Evolutionary conservation across 2,797 vertebrate species (phyloP).

Genomic region (Muscicapa striata): DNA sequence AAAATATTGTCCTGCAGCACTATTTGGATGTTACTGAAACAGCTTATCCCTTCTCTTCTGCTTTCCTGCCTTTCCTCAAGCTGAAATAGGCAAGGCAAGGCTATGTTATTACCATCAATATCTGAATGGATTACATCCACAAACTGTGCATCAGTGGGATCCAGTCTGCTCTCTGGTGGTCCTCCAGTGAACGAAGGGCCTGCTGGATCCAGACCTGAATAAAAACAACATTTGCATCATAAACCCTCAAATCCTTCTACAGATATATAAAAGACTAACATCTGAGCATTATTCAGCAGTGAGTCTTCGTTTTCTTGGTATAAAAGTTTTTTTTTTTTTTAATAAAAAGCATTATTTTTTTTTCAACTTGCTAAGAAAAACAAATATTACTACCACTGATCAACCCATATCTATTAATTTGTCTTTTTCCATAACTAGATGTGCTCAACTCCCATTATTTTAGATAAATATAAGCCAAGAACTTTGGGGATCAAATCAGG

Average conservation of each 20-base stretch:
- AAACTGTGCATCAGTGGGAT: conserved; percentile 88
- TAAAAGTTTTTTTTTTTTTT: not conserved
- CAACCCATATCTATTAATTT: not conserved
- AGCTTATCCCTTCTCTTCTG: not conserved
- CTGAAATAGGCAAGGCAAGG: not conserved
- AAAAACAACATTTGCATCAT: not conserved
- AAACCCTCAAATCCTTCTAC: not conserved
- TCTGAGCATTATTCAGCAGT: not conserved
- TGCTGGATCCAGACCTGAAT: conserved; percentile 91
- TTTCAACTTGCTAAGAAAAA: not conserved
- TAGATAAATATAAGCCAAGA: not conserved
- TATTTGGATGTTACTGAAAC: not conserved
- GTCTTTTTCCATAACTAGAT: not conserved
- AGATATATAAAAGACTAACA: not conserved
- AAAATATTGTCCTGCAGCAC: not conserved
- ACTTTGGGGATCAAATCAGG: not conserved
- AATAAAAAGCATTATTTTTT: not conserved
- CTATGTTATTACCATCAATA: conserved; percentile 81
- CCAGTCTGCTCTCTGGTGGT: conserved; percentile 78
- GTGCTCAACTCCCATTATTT: not conserved
- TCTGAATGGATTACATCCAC: conserved; percentile 96
- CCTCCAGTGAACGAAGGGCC: conserved; percentile 87
- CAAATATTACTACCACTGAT: not conserved
- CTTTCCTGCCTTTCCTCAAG: not conserved
- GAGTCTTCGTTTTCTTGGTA: not conserved